Conservation (phyloP, 1,140 invertebrate genomes). For the Ceratosolen solmsi region DNA sequence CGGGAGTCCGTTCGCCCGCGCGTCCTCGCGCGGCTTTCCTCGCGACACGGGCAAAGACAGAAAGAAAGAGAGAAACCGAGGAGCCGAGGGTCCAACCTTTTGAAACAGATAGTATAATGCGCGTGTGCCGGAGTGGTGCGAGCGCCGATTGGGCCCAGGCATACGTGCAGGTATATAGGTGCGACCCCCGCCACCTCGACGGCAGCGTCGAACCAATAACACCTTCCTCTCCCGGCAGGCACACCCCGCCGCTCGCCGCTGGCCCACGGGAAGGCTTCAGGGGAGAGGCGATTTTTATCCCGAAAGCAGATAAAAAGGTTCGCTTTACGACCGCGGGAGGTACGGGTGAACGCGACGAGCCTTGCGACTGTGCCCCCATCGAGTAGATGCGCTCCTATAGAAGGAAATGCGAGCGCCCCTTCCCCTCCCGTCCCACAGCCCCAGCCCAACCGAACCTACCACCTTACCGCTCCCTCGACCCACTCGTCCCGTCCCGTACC, state of each 20-base stretch:
- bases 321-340: slow-evolving; percentile 20
- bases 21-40: slow-evolving; percentile 10
- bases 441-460: neutral
- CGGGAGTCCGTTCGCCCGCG: slow-evolving; percentile 4
- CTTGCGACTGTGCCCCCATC: slow-evolving; percentile 3
- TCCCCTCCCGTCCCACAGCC: neutral
- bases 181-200: slow-evolving; percentile 29
- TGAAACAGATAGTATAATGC: slow-evolving; percentile 44
- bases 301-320: slow-evolving; percentile 42
- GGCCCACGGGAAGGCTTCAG: neutral
- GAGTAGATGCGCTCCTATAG: slow-evolving; percentile 35
- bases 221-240: slow-evolving; percentile 9
- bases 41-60: neutral
- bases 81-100: slow-evolving; percentile 43
- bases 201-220: slow-evolving; percentile 40
- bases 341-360: neutral
- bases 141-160: slow-evolving; percentile 12
- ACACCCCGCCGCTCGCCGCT: neutral
- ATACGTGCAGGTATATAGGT: slow-evolving; percentile 19
- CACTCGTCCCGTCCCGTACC: too few relatives aligned
- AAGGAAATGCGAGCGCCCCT: slow-evolving; percentile 7
- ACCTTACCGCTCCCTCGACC: too few relatives aligned
- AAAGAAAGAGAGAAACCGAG: slow-evolving; percentile 3
- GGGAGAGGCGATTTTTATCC: slow-evolving; percentile 30
- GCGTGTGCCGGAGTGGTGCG: slow-evolving; percentile 5